These are phyloP conservation scores for Aphaenogaster floridana DNA, from an alignment of 1,140 invertebrate genomes.

Conservation along the genomic window DNA sequence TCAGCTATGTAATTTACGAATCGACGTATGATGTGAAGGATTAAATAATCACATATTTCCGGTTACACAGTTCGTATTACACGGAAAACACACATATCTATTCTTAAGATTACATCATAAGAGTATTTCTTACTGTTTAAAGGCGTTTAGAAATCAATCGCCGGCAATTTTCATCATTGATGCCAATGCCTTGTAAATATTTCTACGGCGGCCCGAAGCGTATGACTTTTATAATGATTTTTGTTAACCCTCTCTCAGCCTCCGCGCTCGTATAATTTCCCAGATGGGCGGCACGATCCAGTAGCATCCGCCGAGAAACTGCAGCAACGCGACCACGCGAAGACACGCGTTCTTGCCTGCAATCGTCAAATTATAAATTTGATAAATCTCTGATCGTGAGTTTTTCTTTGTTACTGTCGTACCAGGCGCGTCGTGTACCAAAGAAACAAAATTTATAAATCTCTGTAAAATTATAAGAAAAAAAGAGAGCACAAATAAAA, in stretches of 20 bases:
- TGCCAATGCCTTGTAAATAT: conserved; percentile 18
- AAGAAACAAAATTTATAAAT: conserved; percentile 30
- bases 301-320: conserved; percentile 70
- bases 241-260: conserved; percentile 22
- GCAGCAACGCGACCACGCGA: conserved; percentile 38
- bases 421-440: neutral
- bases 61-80: neutral
- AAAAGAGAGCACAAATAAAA: conserved; percentile 15
- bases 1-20: neutral
- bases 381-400: neutral
- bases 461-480: conserved; percentile 17
- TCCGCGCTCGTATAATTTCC: conserved; percentile 34
- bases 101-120: conserved; percentile 23
- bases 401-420: neutral
- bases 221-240: neutral
- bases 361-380: conserved; percentile 21
- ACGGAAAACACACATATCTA: neutral
- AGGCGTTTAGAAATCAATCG: neutral
- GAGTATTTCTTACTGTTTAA: conserved; percentile 30
- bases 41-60: neutral
- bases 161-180: neutral
- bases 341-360: conserved; percentile 60
- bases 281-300: conserved; percentile 56
- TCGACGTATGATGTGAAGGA: neutral
- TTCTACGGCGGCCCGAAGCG: neutral